A percentile compares a stretch with the other conserved stretches of the same genome.
phyloP scores from a whole-genome alignment of 2,888 invertebrate species.

The Ptychoptera contaminata region DNA sequence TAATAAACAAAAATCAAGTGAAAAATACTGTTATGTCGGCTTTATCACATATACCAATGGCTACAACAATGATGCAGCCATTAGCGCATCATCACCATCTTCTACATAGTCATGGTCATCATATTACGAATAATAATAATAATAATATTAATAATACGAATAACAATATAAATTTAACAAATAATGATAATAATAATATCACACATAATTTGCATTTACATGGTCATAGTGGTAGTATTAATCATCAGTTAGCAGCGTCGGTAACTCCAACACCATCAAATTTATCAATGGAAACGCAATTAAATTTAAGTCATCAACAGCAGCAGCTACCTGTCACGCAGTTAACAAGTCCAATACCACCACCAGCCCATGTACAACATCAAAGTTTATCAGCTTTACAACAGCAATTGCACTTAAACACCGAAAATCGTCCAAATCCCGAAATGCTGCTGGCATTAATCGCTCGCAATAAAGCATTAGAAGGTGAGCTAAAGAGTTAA shows the following conservation, averaged over 20 bases:
- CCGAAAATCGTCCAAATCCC: slow-evolving; percentile 48
- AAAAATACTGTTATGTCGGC: background rate
- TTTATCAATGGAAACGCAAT: slow-evolving; percentile 8
- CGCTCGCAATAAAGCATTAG: slow-evolving; percentile 73
- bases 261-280: slow-evolving; percentile 14
- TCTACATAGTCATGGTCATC: slow-evolving; percentile 5
- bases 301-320: slow-evolving; percentile 13
- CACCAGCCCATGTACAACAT: slow-evolving; percentile 13
- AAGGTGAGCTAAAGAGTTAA: slow-evolving; percentile 46
- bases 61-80: slow-evolving; percentile 26
- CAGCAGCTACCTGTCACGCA: slow-evolving; percentile 10
- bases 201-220: no score
- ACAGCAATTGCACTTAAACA: slow-evolving; percentile 9
- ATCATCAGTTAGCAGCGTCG: slow-evolving; percentile 11
- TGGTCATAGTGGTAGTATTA: no score
- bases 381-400: slow-evolving; percentile 11
- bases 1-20: no score
- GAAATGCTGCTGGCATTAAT: slow-evolving; percentile 72
- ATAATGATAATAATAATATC: background rate
- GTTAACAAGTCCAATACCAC: slow-evolving; percentile 13
- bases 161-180: slow-evolving; percentile 1
- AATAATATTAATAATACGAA: slow-evolving; percentile 4
- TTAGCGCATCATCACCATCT: slow-evolving; percentile 13
- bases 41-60: slow-evolving; percentile 12
- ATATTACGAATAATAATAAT: background rate